Evolutionary conservation across 2,113 vertebrate genomes (phyloP), one percentile per base, ranked within the genome.

Genomic region (Equus quagga): DNA sequence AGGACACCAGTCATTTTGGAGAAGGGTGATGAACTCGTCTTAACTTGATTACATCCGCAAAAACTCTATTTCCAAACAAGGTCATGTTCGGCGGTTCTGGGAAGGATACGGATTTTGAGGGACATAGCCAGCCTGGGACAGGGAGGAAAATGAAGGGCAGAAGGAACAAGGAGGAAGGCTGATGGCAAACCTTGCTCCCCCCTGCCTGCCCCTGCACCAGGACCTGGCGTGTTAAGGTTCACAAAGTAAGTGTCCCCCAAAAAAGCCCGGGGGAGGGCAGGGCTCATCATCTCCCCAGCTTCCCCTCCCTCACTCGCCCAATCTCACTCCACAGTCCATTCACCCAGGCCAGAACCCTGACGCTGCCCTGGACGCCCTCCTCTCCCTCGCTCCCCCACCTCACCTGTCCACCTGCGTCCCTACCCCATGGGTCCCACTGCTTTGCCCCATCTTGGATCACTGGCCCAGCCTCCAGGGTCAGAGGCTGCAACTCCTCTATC

Each of bases 251-350:
- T 2, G n/a, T 0, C n/a, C 17, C 7, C 18, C 44, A 33, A 15
- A n/a, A 18, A 56, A 8, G 56, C 69, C 13, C 31, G 26, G 56
- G 60, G 31, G 73, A 14, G 8, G 12, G 36, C 44, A 17, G 31
- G 21, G 10, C 80, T 78, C 41, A 4, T 46, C 49, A 14, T 28
- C 72, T 69, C 62, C 23, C 36, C 72, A 28, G 0, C 51, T 62
- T 36, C 82, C 23, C 12, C 15, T 33, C 26, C 56, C 1, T 0
- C 0, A 0, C 17, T 15, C 82, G 3, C 6, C 14, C 19, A 28
- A 5, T 12, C 46, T 5, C 1, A 13, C 73, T 36, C 41, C 0
- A 1, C 21, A 4, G 1, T 19, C 79, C 41, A 10, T 44, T 54
- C 18, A 3, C 33, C 56, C 15, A 41, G 67, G 33, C 23, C 11